Conservation (phyloP, 2,113 vertebrate species). For the Corythornis vintsioides region DNA sequence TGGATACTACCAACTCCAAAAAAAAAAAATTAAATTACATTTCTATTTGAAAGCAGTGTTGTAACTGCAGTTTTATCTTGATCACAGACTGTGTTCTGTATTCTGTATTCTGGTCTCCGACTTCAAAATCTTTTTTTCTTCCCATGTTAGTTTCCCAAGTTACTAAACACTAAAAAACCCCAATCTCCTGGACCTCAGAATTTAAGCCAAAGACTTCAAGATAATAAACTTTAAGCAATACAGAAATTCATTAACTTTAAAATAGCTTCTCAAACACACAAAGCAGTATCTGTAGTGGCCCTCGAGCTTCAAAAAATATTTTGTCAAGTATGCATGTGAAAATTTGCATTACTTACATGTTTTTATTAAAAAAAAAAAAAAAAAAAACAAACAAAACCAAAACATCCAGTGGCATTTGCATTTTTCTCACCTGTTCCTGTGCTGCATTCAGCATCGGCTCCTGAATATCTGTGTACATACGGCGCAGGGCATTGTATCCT, state of each 20-base stretch:
- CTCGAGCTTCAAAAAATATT: background rate
- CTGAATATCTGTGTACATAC: constrained; percentile 85
- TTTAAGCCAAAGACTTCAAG: background rate
- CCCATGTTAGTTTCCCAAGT: background rate
- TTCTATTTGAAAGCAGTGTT: background rate
- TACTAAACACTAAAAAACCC: background rate
- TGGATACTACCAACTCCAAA: background rate
- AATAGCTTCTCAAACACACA: background rate
- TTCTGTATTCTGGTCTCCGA: background rate
- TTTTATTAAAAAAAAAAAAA: background rate
- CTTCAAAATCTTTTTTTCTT: background rate
- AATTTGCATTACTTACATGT: background rate
- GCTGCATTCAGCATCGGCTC: constrained; percentile 84
- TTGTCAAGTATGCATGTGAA: background rate
- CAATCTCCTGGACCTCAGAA: background rate
- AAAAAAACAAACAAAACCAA: background rate
- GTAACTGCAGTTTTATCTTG: background rate
- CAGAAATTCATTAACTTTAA: background rate
- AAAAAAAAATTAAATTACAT: background rate
- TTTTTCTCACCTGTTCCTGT: constrained; percentile 79
- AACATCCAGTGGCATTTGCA: background rate
- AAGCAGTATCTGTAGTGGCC: background rate
- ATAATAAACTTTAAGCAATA: background rate
- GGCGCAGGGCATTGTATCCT: constrained; percentile 82
- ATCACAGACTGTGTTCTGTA: background rate